Evolutionary conservation across 2,888 invertebrate genomes (phyloP).

Genomic region (Colostygia pectinataria): DNA sequence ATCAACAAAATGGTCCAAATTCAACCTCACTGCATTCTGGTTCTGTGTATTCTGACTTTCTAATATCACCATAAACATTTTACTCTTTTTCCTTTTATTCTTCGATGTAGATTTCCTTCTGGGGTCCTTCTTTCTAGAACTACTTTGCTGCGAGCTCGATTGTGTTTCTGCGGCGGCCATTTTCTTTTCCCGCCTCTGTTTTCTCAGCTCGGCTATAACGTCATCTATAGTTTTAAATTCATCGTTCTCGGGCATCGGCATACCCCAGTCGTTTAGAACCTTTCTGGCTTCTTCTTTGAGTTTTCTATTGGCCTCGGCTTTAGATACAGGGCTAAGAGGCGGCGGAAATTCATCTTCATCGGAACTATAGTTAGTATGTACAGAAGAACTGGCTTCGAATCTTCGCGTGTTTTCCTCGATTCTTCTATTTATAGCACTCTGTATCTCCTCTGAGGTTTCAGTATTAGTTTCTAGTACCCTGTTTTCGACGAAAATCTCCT

Average conservation of each 20-base stretch:
- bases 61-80: constrained; percentile 69
- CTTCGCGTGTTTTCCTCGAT: constrained; percentile 52
- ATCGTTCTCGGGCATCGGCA: constrained; percentile 44
- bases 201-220: constrained; percentile 62
- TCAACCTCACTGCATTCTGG: constrained; percentile 65
- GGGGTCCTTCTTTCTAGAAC: constrained; percentile 52
- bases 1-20: constrained; percentile 77
- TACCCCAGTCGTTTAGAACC: constrained; percentile 55
- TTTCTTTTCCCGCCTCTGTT: constrained; percentile 58
- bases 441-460: neutral
- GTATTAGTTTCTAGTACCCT: constrained; percentile 54
- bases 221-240: constrained; percentile 65
- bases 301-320: constrained; percentile 12
- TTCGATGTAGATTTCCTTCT: constrained; percentile 54
- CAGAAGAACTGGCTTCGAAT: constrained; percentile 67
- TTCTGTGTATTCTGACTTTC: constrained; percentile 57
- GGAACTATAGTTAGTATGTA: constrained; percentile 48
- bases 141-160: constrained; percentile 51
- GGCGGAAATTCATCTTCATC: constrained; percentile 46
- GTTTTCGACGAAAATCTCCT: constrained; percentile 70
- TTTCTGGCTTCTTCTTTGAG: constrained; percentile 40
- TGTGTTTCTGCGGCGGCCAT: constrained; percentile 39
- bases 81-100: constrained; percentile 63
- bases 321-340: constrained; percentile 10
- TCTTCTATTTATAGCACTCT: constrained; percentile 7